Percentiles rank a stretch among this genome's conserved stretches.
These are phyloP conservation scores for Beris morrisii DNA, from an alignment of 2,888 invertebrate species.

Conservation along the genomic window DNA sequence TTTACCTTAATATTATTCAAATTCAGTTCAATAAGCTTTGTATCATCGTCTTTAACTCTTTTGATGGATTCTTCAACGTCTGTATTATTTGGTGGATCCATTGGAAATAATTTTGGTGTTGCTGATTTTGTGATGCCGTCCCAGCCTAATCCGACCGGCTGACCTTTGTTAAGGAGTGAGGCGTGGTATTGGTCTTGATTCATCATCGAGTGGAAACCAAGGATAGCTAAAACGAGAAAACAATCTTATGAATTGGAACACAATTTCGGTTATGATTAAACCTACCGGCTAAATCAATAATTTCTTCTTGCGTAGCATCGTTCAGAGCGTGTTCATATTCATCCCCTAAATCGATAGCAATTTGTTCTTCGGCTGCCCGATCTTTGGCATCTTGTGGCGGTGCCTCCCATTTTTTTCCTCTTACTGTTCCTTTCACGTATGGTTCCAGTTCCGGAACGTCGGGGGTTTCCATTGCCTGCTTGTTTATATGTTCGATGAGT, in stretches of 20 bases:
- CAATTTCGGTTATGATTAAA: slow-evolving; percentile 13
- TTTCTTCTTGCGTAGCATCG: slow-evolving; percentile 89
- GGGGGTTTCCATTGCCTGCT: slow-evolving; percentile 96
- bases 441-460: slow-evolving; percentile 96
- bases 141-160: slow-evolving; percentile 88
- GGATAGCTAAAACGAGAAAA: slow-evolving; percentile 70
- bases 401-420: slow-evolving; percentile 92
- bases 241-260: neutral
- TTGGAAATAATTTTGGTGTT: slow-evolving; percentile 85
- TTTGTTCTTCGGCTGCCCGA: slow-evolving; percentile 86
- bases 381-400: slow-evolving; percentile 72
- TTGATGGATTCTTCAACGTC: slow-evolving; percentile 92
- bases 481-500: slow-evolving; percentile 94
- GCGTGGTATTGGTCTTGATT: slow-evolving; percentile 99
- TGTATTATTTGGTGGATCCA: slow-evolving; percentile 95
- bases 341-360: slow-evolving; percentile 89
- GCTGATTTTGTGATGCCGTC: slow-evolving; percentile 94
- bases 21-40: slow-evolving; percentile 87
- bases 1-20: slow-evolving; percentile 98
- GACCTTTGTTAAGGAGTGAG: slow-evolving; percentile 88
- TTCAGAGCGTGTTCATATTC: slow-evolving; percentile 91
- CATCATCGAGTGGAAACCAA: slow-evolving; percentile 99
- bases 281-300: slow-evolving; percentile 94
- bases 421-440: slow-evolving; percentile 83
- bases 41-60: slow-evolving; percentile 86